Percentiles rank a stretch among this genome's conserved stretches.
Evolutionary conservation across 2,888 invertebrate genomes (phyloP).

Genomic region (Drosophila kambysellisi): DNA sequence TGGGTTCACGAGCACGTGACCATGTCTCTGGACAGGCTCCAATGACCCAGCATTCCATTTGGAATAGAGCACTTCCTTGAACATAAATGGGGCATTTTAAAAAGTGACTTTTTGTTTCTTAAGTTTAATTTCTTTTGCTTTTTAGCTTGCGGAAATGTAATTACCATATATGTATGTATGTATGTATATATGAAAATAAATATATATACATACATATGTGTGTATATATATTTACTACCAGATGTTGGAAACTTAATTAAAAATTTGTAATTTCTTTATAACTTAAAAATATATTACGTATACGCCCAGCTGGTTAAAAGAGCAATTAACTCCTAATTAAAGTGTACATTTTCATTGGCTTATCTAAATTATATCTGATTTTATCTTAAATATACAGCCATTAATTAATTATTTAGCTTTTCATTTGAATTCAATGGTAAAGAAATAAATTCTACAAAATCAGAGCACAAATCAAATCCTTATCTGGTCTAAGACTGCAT

Average conservation of each 20-base stretch:
- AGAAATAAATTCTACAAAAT: neutral
- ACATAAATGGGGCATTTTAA: neutral
- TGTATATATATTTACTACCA: neutral
- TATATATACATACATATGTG: neutral
- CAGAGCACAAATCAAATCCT: slow-evolving; percentile 9
- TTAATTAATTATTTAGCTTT: neutral
- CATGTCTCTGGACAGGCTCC: slow-evolving; percentile 63
- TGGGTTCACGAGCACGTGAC: slow-evolving; percentile 66
- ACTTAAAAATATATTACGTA: too few relatives aligned
- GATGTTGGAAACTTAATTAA: neutral
- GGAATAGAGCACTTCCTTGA: slow-evolving; percentile 13
- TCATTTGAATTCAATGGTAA: neutral
- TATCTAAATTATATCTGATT: neutral
- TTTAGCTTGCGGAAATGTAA: neutral
- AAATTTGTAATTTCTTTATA: neutral
- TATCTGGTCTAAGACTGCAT: slow-evolving; percentile 1
- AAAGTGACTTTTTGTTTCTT: neutral
- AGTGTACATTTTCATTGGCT: neutral
- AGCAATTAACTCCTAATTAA: neutral
- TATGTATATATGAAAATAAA: too few relatives aligned
- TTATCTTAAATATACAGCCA: neutral
- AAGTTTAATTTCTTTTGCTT: neutral
- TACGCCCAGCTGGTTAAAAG: neutral
- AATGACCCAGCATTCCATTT: slow-evolving; percentile 56
- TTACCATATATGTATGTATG: neutral